Base-by-base conservation (phyloP, 2,888 invertebrate genomes). In the Ceramica pisi region DNA sequence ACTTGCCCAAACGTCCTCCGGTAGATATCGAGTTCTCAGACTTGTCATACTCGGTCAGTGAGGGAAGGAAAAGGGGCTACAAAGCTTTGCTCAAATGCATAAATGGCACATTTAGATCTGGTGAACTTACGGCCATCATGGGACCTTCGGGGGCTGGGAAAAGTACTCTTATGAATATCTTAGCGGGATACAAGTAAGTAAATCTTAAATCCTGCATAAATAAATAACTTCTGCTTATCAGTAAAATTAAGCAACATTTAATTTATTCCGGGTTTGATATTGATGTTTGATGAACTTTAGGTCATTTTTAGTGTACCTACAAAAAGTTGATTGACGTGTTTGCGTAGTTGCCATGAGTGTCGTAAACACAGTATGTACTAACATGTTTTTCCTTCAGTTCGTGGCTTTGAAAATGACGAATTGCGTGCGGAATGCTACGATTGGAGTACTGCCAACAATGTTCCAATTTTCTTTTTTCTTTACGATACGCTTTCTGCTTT, bases 101-200 rank as follows among this genome's bases (percentile, higher is more conserved):
- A 70, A 98, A 98, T 87, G 99, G 99, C 12, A 98, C 98, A 89
- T 98, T 99, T 92, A 97, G 97, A 84, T 98, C 98, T 77, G 98
- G 99, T n/a, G 98, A 99, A 90, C 96, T 99, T 85, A 98, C 99
- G 0, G 99, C 99, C 44, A 99, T 99, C 74, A 99, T 99, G 99
- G 99, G 99, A 46, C 99, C 99, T 44, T 99, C 99, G 0, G 97
- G 97, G 1, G 97, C 97, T 19, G 97, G 97, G 55, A 98, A 98
- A 89, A 98, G 97, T 89, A 98, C 98, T 0, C 97, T 98, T 16
- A 98, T 98, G 98, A 98, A 98, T 90, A 98, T 98, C 85, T 96
- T 98, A 85, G 98, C 98, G 60, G 98, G 98, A 79, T 98, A 98
- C 96, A 98, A 98, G 98, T 98, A 92, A 97, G 97, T 96, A 59